Evolutionary conservation across 2,888 invertebrate species (phyloP), one percentile per base, ranked within the genome.

Genomic region (Tridacna crocea): DNA sequence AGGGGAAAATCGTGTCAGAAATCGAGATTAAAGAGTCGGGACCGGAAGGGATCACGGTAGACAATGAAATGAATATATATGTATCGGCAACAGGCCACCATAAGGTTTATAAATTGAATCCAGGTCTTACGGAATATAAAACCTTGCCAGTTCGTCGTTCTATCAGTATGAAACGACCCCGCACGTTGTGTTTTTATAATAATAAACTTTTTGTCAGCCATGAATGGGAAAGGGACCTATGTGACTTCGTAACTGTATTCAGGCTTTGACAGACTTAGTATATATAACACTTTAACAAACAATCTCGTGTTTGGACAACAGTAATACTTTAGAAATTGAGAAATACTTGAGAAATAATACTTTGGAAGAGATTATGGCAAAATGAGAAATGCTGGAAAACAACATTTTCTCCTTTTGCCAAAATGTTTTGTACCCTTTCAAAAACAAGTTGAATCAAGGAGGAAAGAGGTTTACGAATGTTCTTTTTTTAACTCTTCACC

Each of bases 31-130:
- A 65, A 65, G 27, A 11, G 65, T 65, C 65, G 17, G 26, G 65
- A 17, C 65, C 65, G 27, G 17, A 65, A 24, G 65, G 65, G 65
- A 65, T 65, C 65, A 26, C 26, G 1, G 65, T 65, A 15, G 65
- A 26, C 15, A 24, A 24, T 15, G 26, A 26, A 12, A 12, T 26
- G 10, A 26, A 24, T 65, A 26, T 65, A 1, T 65, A 65, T 26
- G 27, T 65, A 0, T 15, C 26, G 22, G 65, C 17, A 10, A 17
- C 17, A 26, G 17, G 65, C 17, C 27, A 26, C 11, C 10, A 65
- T 26, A 65, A 24, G 17, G 4, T 65, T 15, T 65, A 65, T 27
- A 24, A 27, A 65, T 3, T 65, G 26, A 26, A 22, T 65, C 17
- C 27, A 12, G 26, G 17, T 26, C 26, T 65, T 12, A 17, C 0